These are phyloP conservation scores for Drosophila mayri DNA, from an alignment of 1,140 invertebrate genomes.

Conservation along the genomic window DNA sequence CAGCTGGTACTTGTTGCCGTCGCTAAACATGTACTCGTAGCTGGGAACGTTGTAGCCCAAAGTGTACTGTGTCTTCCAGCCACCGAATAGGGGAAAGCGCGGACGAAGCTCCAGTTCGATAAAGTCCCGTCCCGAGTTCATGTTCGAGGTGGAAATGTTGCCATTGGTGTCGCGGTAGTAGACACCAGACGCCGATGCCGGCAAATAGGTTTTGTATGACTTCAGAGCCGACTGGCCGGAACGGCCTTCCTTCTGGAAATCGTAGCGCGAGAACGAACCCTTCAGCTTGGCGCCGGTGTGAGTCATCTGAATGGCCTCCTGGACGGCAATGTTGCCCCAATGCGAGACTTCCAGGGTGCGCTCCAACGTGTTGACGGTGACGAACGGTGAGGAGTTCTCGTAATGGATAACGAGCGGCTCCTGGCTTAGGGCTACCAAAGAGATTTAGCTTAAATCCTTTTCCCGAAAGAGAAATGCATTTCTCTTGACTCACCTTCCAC, in stretches of 20 bases:
- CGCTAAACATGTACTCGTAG: constrained; percentile 96
- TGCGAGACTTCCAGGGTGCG: constrained; percentile 98
- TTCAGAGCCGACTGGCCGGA: constrained; percentile 95
- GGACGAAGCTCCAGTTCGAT: constrained; percentile 98
- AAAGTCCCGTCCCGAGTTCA: constrained; percentile 94
- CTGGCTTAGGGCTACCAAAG: constrained; percentile 83
- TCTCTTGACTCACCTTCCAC: constrained; percentile 82
- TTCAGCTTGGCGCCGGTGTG: constrained; percentile 97
- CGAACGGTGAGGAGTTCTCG: constrained; percentile 98
- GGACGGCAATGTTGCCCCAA: constrained; percentile 99
- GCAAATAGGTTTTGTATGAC: constrained; percentile 96
- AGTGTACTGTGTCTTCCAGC: constrained; percentile 99
- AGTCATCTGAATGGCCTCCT: constrained; percentile 96
- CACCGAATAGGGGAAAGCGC: constrained; percentile 98
- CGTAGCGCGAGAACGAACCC: constrained; percentile 97
- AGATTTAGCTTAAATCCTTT: not conserved
- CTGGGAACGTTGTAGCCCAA: constrained; percentile 99
- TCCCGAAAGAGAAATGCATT: not conserved
- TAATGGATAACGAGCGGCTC: constrained; percentile 94
- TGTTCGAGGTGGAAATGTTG: constrained; percentile 99
- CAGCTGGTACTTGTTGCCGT: constrained; percentile 92
- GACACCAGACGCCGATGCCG: constrained; percentile 93
- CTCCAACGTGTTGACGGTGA: constrained; percentile 94
- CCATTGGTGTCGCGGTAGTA: constrained; percentile 99
- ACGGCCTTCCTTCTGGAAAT: constrained; percentile 96